Evolutionary conservation across 2,888 invertebrate species (phyloP), one percentile per base, ranked within the genome.

Genomic region (Drosophila nr. perissopoda): DNA sequence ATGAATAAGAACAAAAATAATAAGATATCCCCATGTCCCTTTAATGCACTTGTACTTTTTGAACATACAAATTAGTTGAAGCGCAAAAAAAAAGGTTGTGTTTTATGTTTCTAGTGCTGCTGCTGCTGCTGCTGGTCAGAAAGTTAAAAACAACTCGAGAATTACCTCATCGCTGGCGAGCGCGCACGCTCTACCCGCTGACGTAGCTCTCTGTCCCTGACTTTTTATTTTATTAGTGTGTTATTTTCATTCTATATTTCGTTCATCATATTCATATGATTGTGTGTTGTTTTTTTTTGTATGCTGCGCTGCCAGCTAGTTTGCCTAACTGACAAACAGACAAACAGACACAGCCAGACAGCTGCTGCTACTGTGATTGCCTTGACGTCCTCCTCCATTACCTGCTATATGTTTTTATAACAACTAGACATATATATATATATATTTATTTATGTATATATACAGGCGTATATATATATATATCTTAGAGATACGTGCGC

Each of bases 131-230:
- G 42, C 21, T 42, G 42, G 59, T 29, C 34, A 67, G 49, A 61
- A 81, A 78, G 77, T 72, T 71, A 70, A 87, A 89, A 87, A 76
- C 82, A 68, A 75, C 58, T 76, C 66, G 66, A 74, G 70, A 82
- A 87, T 87, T 87, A 87, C 87, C 87, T 87, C 87, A 87, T 87
- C 91, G 91, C 90, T 78, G 49, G 56, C 46, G 82, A 70, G 60
- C 70, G 69, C 81, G 56, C 56, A 72, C 73, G 66, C 70, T 62
- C 75, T 71, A 69, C 5, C 57, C 42, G 66, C 70, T 88, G 77
- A 72, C 84, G 74, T 74, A 81, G 81, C 69, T 70, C 69, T 72
- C 77, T 79, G 85, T 84, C 85, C 85, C 89, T 85, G 91, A 90
- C 88, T 85, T 87, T 89, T 87, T 89, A 69, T 83, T 81, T 76